Evolutionary conservation across 2,888 invertebrate species (phyloP).

Genomic region (Hecatera dysodea): DNA sequence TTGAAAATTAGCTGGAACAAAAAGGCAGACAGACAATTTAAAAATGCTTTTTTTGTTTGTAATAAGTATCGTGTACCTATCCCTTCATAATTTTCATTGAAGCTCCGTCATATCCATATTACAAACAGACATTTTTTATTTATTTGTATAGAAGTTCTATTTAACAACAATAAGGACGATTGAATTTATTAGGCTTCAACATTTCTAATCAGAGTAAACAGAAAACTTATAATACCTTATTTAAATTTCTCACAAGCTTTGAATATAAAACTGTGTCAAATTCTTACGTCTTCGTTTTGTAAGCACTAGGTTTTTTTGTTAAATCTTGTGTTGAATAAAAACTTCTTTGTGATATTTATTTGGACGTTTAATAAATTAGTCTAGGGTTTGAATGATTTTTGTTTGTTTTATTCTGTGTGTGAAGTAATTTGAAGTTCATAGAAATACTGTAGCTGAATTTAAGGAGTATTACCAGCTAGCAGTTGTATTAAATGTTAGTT

Average conservation of each 20-base stretch:
- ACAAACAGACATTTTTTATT: not conserved
- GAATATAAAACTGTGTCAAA: conserved; percentile 21
- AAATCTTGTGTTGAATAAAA: not conserved
- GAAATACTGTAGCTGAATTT: too few species aligned
- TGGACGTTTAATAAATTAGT: conserved; percentile 6
- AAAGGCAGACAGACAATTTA: too few species aligned
- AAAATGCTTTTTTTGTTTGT: too few species aligned
- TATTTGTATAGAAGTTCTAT: conserved; percentile 4
- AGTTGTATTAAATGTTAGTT: too few species aligned
- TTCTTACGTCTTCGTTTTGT: conserved; percentile 12
- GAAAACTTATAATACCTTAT: conserved; percentile 8
- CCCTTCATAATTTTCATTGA: too few species aligned
- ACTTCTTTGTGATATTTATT: conserved; percentile 20
- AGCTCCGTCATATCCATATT: not conserved
- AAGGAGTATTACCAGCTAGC: too few species aligned
- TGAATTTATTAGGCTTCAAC: not conserved
- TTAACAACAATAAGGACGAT: conserved; percentile 3
- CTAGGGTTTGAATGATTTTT: not conserved
- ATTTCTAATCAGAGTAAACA: conserved; percentile 12
- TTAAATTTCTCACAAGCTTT: conserved; percentile 7
- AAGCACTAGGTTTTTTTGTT: conserved; percentile 1
- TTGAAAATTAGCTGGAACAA: too few species aligned
- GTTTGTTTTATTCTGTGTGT: too few species aligned
- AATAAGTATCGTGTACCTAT: too few species aligned
- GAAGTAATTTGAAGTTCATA: too few species aligned